These are phyloP conservation scores for Callimorpha dominula DNA, from an alignment of 2,888 invertebrate genomes.

Conservation along the genomic window DNA sequence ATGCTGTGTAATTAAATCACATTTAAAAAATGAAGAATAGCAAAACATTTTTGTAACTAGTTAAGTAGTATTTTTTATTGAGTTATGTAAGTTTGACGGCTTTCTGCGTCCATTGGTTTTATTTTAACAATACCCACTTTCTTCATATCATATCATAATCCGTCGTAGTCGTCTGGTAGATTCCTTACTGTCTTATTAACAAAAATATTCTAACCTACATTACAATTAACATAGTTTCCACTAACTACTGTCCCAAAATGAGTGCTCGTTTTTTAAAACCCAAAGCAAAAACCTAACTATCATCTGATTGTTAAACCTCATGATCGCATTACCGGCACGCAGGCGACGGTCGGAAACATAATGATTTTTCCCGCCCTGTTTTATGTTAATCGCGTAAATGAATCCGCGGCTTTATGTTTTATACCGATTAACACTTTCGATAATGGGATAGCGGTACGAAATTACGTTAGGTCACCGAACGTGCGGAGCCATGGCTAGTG, in stretches of 20 bases:
- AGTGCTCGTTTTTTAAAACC: constrained; percentile 1
- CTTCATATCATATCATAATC: not conserved
- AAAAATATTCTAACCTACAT: not conserved
- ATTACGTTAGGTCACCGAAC: constrained; percentile 57
- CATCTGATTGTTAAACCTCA: constrained; percentile 34
- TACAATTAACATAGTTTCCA: not conserved
- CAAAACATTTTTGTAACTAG: too few species aligned
- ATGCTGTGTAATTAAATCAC: constrained; percentile 61
- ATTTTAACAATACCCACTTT: not conserved
- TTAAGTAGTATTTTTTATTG: too few species aligned
- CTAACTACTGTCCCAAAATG: not conserved
- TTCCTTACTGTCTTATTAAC: too few species aligned
- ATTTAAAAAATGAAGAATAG: too few species aligned
- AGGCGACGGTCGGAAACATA: constrained; percentile 48
- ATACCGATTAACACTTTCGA: constrained; percentile 76
- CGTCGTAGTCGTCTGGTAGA: too few species aligned
- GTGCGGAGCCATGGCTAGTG: constrained; percentile 37
- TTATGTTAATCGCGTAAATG: constrained; percentile 68
- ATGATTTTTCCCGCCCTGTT: constrained; percentile 68
- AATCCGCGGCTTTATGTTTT: constrained; percentile 67
- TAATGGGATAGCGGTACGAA: constrained; percentile 65
- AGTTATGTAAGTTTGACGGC: not conserved
- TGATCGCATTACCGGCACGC: constrained; percentile 48
- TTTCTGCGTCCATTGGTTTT: not conserved
- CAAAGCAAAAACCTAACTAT: constrained; percentile 25